A percentile compares a stretch with the other conserved stretches of the same genome.
Evolutionary conservation across 2,113 vertebrate genomes (phyloP).

Genomic region (Bufo gargarizans): DNA sequence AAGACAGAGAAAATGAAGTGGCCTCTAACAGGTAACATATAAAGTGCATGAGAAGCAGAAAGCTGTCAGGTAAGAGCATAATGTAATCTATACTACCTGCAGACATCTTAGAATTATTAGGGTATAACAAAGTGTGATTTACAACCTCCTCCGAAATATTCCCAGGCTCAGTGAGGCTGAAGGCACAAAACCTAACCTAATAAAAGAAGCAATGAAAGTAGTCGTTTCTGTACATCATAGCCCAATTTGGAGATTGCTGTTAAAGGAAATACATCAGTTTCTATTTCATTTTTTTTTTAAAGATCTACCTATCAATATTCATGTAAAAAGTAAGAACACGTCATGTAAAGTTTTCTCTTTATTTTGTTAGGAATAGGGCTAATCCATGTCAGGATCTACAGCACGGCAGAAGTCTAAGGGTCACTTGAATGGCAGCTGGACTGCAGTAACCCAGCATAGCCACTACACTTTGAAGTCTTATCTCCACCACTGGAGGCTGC

Average conservation of each 20-base stretch:
- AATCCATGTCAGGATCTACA: no score
- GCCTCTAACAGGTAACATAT: constrained; percentile 27
- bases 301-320: neutral
- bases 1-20: constrained; percentile 18
- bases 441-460: no score
- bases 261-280: constrained; percentile 28
- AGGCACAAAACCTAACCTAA: constrained; percentile 22
- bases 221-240: constrained; percentile 7
- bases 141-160: constrained; percentile 30
- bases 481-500: no score
- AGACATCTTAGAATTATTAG: constrained; percentile 44
- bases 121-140: constrained; percentile 51
- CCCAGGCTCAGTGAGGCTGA: neutral
- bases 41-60: constrained; percentile 18
- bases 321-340: neutral
- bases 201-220: neutral
- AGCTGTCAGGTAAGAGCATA: constrained; percentile 26
- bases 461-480: no score
- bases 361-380: no score
- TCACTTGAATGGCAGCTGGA: no score
- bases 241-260: neutral
- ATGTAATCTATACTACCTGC: constrained; percentile 37
- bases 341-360: neutral
- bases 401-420: no score
- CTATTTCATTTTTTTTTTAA: neutral